Percentiles rank a stretch among this genome's conserved stretches.
These are phyloP conservation scores for Harmothoe impar DNA, from an alignment of 2,888 invertebrate species.

Conservation along the genomic window DNA sequence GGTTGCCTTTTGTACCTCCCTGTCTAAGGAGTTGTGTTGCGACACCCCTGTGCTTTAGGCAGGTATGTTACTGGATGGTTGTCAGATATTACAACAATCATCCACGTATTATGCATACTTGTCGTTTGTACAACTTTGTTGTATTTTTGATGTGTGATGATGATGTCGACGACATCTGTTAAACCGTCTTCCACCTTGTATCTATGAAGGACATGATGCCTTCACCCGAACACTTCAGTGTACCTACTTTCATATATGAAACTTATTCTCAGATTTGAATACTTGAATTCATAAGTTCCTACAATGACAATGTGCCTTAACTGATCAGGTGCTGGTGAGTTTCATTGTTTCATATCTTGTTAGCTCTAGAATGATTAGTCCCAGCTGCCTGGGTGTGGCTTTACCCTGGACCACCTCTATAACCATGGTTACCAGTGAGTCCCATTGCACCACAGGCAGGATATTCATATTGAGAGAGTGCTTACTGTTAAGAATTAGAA, in stretches of 20 bases:
- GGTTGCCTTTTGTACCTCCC: neutral
- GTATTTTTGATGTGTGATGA: neutral
- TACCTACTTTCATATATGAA: neutral
- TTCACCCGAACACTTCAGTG: neutral
- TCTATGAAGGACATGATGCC: neutral
- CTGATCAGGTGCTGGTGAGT: neutral
- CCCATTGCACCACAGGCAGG: neutral
- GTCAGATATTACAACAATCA: neutral
- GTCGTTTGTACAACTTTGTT: neutral
- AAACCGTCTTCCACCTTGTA: conserved; percentile 10
- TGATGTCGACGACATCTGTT: neutral
- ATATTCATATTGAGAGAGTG: neutral
- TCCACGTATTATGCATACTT: neutral
- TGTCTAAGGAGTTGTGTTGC: neutral
- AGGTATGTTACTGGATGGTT: neutral
- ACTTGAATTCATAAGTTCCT: neutral
- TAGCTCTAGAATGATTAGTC: neutral
- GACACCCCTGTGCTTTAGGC: neutral
- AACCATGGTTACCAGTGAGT: neutral
- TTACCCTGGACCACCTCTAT: neutral
- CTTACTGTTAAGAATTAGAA: neutral
- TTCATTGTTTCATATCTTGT: neutral
- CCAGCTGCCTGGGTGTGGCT: neutral
- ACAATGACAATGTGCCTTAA: neutral
- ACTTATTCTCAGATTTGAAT: neutral